Evolutionary conservation across 1,140 invertebrate species (phyloP), one percentile per base, ranked within the genome.

Genomic region (Ganaspis sp.): DNA sequence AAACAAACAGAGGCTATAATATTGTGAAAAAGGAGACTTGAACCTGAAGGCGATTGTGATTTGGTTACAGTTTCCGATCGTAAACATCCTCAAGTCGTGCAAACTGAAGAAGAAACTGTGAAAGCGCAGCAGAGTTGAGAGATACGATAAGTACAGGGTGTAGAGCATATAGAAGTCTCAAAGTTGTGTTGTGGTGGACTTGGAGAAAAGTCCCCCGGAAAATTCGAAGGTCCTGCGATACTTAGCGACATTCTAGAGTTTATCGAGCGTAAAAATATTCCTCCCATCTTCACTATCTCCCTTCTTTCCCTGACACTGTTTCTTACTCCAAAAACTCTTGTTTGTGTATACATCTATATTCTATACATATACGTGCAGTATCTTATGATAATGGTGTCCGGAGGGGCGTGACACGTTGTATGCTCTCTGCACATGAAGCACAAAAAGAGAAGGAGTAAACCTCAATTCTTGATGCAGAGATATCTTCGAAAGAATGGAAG

Each of bases 191-290:
- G n/a, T 26, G 34, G n/a, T 38, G 29, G 17, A 17, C 69, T 9
- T 26, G 6, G 38, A 29, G 40, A 19, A 17, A 72, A 72, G 21
- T 4, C 34, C 45, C 26, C 34, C 42, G 76, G 69, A 64, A 76
- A 64, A 73, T 17, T 23, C 26, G 37, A 69, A 78, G 77, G 64
- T 45, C 26, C 23, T 54, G 37, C 54, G 73, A 74, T 78, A 74
- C 73, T 78, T 78, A 78, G 73, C 53, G 49, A 34, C 15, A 23
- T 73, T 26, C 74, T 21, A 71, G 23, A 49, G 71, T 76, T 79
- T 76, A 78, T 78, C 77, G 77, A 78, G 77, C 73, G 73, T 74
- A 53, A 78, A 74, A 78, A 74, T 74, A 78, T 78, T 70, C 34
- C 42, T 64, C 71, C 58, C 58, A 29, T 64, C 58, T 64, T 64